Conservation (phyloP, 2,888 invertebrate genomes). For the Agonopterix arenella region DNA sequence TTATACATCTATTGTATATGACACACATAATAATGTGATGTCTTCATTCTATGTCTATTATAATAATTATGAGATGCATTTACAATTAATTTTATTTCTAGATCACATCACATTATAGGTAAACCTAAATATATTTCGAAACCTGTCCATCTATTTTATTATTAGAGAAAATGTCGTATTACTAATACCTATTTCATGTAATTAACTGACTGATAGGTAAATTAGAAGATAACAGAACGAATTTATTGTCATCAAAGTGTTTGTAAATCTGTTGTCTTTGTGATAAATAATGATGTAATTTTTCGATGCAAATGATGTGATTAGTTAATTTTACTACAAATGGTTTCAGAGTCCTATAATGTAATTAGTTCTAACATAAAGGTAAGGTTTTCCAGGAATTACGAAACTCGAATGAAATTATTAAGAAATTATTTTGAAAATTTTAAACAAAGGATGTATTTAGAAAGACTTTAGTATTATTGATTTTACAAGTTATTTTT, state of each 20-base stretch:
- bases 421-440: not conserved
- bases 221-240: slow-evolving; percentile 1
- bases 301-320: not conserved
- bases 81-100: slow-evolving; percentile 6
- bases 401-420: not conserved
- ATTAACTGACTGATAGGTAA: slow-evolving; percentile 3
- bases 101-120: slow-evolving; percentile 3
- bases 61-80: not conserved
- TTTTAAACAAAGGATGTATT: too few relatives aligned
- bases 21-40: not conserved
- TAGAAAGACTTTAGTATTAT: too few relatives aligned
- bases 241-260: slow-evolving; percentile 2
- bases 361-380: too few relatives aligned
- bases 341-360: too few relatives aligned
- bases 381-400: too few relatives aligned
- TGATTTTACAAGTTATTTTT: too few relatives aligned
- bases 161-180: not conserved
- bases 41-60: not conserved
- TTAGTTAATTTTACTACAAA: too few relatives aligned
- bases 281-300: not conserved
- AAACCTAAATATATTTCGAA: not conserved
- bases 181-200: not conserved
- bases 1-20: not conserved
- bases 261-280: not conserved
- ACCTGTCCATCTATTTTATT: slow-evolving; percentile 1